Conservation (phyloP, 2,113 vertebrate genomes). For the Lamprologus ornatipinnis region DNA sequence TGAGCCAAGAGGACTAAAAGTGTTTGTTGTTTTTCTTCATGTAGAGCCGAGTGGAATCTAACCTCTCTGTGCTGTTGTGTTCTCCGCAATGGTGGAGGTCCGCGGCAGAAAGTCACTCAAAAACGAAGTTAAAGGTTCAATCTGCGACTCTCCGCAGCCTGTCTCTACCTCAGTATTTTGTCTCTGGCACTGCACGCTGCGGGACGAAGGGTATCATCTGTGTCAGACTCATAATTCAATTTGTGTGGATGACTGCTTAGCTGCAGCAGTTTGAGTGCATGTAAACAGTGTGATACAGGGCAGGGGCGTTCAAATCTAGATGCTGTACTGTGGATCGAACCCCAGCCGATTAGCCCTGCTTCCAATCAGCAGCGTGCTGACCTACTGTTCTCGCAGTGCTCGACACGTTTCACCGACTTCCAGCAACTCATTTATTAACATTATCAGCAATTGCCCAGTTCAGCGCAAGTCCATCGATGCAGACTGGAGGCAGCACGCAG, state of each 20-base stretch:
- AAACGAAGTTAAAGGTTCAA: slow-evolving; percentile 23
- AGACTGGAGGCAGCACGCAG: slow-evolving; percentile 2
- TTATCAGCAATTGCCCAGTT: slow-evolving; percentile 27
- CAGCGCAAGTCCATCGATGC: neutral
- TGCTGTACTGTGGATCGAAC: neutral
- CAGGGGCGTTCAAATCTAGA: slow-evolving; percentile 5
- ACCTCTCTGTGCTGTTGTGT: neutral
- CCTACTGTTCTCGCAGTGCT: neutral
- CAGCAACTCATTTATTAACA: slow-evolving; percentile 19
- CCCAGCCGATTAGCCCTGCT: neutral
- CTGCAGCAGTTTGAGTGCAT: neutral
- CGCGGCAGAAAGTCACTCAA: neutral
- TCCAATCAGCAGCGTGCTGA: neutral
- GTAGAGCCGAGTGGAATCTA: slow-evolving; percentile 35
- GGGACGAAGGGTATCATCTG: slow-evolving; percentile 2
- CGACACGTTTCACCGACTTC: neutral
- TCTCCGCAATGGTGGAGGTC: slow-evolving; percentile 13
- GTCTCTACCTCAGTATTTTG: neutral
- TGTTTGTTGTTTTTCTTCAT: slow-evolving; percentile 36
- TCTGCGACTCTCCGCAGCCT: neutral
- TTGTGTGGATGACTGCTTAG: neutral
- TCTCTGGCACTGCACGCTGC: neutral
- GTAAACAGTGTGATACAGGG: slow-evolving; percentile 6
- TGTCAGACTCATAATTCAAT: slow-evolving; percentile 24
- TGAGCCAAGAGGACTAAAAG: slow-evolving; percentile 26